Evolutionary conservation across 2,888 invertebrate genomes (phyloP).

Genomic region (Anaspis maculata): DNA sequence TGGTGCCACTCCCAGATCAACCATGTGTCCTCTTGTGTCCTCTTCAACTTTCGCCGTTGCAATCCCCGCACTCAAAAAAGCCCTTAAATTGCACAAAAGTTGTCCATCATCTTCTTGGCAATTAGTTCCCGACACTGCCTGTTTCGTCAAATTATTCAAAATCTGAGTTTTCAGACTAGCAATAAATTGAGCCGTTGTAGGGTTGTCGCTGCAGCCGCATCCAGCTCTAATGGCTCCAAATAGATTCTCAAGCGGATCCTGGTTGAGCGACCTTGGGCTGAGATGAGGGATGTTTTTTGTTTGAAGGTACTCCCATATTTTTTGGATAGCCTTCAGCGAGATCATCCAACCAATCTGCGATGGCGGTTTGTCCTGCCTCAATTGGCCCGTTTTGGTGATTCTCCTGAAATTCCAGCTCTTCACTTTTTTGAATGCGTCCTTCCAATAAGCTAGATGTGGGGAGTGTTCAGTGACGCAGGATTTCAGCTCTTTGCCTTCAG

Average conservation of each 20-base stretch:
- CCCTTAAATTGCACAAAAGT: constrained; percentile 5
- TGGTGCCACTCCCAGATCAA: constrained; percentile 3
- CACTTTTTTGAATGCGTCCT: constrained; percentile 5
- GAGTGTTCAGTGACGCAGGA: constrained; percentile 5
- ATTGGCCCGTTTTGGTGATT: constrained; percentile 7
- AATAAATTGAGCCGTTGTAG: constrained; percentile 14
- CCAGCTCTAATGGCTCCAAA: constrained; percentile 14
- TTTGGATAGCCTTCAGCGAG: constrained; percentile 7
- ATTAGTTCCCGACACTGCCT: constrained; percentile 5
- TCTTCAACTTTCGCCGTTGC: background rate
- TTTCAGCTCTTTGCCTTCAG: constrained; percentile 12
- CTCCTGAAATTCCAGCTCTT: constrained; percentile 8
- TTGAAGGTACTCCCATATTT: constrained; percentile 9
- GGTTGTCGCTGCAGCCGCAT: constrained; percentile 18
- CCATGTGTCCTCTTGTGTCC: too few relatives aligned
- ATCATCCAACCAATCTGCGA: constrained; percentile 13
- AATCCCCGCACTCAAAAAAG: constrained; percentile 2
- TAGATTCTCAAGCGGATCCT: constrained; percentile 18
- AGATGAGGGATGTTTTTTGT: constrained; percentile 4
- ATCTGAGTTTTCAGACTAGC: constrained; percentile 15
- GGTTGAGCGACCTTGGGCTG: constrained; percentile 14
- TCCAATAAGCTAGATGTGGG: constrained; percentile 8
- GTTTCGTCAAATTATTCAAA: constrained; percentile 11
- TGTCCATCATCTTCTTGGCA: constrained; percentile 12
- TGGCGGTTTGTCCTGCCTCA: constrained; percentile 8